These are phyloP conservation scores for Gymnothorax reevesii DNA, from an alignment of 2,797 vertebrate genomes.

Conservation along the genomic window DNA sequence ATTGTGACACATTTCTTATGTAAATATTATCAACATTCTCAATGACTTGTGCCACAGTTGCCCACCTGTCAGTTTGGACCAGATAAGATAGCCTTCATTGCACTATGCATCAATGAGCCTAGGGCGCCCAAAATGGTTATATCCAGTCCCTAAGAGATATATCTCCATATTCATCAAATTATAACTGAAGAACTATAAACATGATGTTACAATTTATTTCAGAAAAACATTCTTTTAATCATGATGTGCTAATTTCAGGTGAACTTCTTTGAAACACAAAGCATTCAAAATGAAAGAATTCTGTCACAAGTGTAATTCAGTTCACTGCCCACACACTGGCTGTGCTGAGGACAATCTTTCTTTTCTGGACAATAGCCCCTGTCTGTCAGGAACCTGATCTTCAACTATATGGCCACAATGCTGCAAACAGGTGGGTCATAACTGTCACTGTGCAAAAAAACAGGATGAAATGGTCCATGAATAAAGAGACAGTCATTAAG, in stretches of 20 bases:
- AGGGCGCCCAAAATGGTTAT: no score
- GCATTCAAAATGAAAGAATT: background rate
- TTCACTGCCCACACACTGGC: background rate
- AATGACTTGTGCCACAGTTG: no score
- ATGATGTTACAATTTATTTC: background rate
- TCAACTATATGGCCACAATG: background rate
- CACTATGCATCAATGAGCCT: no score
- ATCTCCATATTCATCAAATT: background rate
- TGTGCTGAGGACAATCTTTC: background rate
- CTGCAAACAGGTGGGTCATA: background rate
- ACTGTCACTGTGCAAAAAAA: background rate
- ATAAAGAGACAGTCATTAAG: conserved; percentile 1
- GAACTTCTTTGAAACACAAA: background rate
- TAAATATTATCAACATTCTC: no score
- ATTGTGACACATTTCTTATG: no score
- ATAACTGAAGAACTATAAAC: background rate
- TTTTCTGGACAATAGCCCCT: background rate
- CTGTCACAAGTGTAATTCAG: background rate
- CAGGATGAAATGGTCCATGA: background rate
- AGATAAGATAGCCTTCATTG: no score
- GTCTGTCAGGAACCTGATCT: conserved; percentile 2
- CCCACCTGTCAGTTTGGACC: no score
- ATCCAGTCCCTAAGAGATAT: background rate
- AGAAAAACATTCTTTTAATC: background rate
- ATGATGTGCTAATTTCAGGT: conserved; percentile 9